Evolutionary conservation across 2,113 vertebrate genomes (phyloP).

Genomic region (Rhodinocichla rosea): DNA sequence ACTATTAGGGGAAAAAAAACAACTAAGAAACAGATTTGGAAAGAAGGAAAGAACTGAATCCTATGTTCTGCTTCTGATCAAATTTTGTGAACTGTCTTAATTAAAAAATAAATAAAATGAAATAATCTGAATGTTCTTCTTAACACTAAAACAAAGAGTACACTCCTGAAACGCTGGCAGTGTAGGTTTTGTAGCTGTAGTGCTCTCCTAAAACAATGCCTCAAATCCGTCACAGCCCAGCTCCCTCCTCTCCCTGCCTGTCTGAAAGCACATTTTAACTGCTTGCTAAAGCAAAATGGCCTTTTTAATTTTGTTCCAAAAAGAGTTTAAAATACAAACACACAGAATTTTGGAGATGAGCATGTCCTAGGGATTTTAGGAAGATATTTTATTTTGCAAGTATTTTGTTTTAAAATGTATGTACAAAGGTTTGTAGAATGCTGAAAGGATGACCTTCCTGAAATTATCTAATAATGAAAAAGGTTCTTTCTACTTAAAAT

Average conservation of each 20-base stretch:
- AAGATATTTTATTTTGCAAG: background rate
- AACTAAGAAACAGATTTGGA: background rate
- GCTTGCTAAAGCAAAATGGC: background rate
- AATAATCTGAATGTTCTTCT: background rate
- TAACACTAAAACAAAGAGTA: background rate
- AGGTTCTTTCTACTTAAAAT: background rate
- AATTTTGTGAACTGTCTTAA: background rate
- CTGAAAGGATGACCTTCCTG: background rate
- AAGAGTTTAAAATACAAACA: background rate
- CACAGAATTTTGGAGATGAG: background rate
- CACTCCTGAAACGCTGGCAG: background rate
- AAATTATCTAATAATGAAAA: background rate
- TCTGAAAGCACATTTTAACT: background rate
- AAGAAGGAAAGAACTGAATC: background rate
- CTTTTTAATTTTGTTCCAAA: background rate
- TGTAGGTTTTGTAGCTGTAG: background rate
- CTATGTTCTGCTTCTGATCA: background rate
- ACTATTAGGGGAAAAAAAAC: background rate
- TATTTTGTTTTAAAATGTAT: background rate
- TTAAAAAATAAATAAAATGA: background rate
- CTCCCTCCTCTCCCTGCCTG: background rate
- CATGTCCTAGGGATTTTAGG: background rate
- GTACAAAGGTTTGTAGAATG: background rate
- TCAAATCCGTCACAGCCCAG: background rate
- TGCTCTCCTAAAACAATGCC: background rate